Conservation (phyloP, 2,113 vertebrate species). For the Oreochromis spilurus region DNA sequence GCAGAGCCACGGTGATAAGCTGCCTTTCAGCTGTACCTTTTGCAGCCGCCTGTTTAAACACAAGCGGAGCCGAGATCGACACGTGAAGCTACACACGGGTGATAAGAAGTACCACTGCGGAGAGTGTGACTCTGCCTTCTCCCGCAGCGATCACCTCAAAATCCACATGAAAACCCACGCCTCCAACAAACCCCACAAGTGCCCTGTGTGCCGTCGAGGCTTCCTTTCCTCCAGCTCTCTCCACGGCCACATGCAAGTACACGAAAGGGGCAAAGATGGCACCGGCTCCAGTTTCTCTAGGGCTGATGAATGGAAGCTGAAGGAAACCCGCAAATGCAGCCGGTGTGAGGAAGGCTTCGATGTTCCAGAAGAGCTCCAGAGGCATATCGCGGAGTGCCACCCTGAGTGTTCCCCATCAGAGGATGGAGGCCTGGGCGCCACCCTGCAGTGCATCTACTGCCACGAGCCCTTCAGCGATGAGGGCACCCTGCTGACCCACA, state of each 20-base stretch:
- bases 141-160: constrained; percentile 96
- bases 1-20: constrained; percentile 95
- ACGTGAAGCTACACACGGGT: constrained; percentile 95
- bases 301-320: constrained; percentile 90
- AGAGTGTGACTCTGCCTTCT: constrained; percentile 94
- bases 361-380: constrained; percentile 93
- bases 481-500: constrained; percentile 87
- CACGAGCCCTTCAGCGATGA: constrained; percentile 94
- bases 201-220: constrained; percentile 93
- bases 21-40: constrained; percentile 96
- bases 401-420: constrained; percentile 93
- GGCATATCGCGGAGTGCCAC: constrained; percentile 95
- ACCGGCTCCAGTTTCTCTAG: constrained; percentile 80
- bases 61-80: constrained; percentile 94
- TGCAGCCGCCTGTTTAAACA: constrained; percentile 98
- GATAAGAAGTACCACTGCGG: constrained; percentile 98
- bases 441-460: constrained; percentile 94
- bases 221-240: constrained; percentile 95
- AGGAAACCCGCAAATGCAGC: constrained; percentile 96
- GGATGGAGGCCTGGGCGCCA: constrained; percentile 84
- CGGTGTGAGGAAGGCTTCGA: constrained; percentile 97
- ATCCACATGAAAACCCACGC: constrained; percentile 99
- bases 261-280: constrained; percentile 90
- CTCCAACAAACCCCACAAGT: constrained; percentile 98
- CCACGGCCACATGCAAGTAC: constrained; percentile 98